Base-by-base conservation (phyloP, 2,113 vertebrate species). In the Leucosticte australis region DNA sequence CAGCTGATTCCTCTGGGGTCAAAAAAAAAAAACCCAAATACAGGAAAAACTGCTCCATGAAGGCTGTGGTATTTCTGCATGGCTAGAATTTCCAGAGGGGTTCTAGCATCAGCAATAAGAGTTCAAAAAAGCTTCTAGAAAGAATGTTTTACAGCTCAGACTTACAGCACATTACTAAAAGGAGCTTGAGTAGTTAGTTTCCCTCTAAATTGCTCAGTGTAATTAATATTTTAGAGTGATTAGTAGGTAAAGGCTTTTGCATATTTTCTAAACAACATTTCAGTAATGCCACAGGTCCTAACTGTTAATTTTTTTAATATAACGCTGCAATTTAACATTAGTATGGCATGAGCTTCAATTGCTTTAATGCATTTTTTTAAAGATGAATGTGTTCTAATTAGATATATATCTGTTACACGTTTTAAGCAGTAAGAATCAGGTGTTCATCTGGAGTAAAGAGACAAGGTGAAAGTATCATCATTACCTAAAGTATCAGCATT, bases 1-100 rank as follows among this genome's bases (percentile, higher is more conserved):
- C 20, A 71, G 30, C 4, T 49, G 21, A 64, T 46, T 90, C 31
- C 37, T 65, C 31, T 49, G 57, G 11, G 16, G 7, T 76, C 4
- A 47, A 50, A 70, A 56, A 56, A 4, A 5, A n/a, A 3, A 4
- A n/a, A n/a, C n/a, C 31, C 82, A 5, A 0, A 0, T 10, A 4
- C 0, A 78, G 11, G 37, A 83, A 90, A 92, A 79, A 11, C 6
- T 27, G 4, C 9, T 62, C 42, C 10, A 13, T 26, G 50, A 81
- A 78, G 23, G 9, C 21, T 81, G 8, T 41, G 31, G 3, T 7
- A 28, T 47, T 75, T 79, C 39, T 84, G 20, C 3, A 4, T 4
- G 44, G 14, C 15, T 21, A 56, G 30, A 70, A 70, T 71, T 79
- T 76, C 27, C 70, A 82, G 20, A 50, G 3, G 4, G 6, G 14